Conservation (phyloP, 2,797 vertebrate species). For the Myiotriccus ornatus region DNA sequence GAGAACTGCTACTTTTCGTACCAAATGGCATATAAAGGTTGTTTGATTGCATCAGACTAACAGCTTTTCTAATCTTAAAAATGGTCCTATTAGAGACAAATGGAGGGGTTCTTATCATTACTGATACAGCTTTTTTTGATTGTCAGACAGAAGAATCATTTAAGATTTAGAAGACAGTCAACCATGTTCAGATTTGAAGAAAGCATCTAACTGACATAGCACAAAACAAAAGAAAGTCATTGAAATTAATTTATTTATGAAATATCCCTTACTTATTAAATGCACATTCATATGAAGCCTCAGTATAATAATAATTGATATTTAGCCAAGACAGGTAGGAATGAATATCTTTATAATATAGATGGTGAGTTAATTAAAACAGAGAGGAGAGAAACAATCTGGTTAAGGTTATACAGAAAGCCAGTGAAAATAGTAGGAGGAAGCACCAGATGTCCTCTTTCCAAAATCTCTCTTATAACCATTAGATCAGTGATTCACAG, state of each 20-base stretch:
- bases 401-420: conserved; percentile 25
- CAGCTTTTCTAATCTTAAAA: conserved; percentile 18
- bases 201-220: not conserved
- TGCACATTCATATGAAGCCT: not conserved
- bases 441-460: conserved; percentile 11
- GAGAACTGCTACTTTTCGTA: not conserved
- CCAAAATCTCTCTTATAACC: conserved; percentile 16
- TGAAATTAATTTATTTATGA: conserved; percentile 9
- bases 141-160: conserved; percentile 9
- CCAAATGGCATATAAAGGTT: not conserved
- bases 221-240: not conserved
- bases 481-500: conserved; percentile 22
- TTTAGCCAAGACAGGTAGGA: conserved; percentile 1
- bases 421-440: conserved; percentile 2
- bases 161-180: conserved; percentile 1
- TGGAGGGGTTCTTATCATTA: conserved; percentile 9
- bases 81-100: not conserved
- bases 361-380: conserved; percentile 33
- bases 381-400: conserved; percentile 12
- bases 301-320: not conserved
- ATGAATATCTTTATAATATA: conserved; percentile 37
- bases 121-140: conserved; percentile 33
- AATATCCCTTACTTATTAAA: not conserved
- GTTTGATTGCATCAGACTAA: conserved; percentile 7
- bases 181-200: conserved; percentile 14